These are phyloP conservation scores for Ostrea edulis DNA, from an alignment of 1,140 invertebrate species.

Conservation along the genomic window DNA sequence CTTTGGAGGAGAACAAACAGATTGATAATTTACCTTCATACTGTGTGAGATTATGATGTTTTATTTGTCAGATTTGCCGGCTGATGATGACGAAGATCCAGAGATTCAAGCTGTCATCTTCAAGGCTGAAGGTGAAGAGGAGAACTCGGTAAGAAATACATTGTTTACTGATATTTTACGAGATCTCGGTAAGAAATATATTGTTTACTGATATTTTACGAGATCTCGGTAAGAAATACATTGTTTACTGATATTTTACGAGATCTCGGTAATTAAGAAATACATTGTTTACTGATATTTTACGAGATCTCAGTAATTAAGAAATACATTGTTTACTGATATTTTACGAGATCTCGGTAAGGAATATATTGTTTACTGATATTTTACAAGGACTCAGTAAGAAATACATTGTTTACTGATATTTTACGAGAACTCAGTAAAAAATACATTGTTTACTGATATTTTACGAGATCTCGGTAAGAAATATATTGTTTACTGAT, in stretches of 20 bases:
- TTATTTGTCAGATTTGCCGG: not conserved
- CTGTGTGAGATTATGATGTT: too few relatives aligned
- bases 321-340: not conserved
- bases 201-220: too few relatives aligned
- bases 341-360: not conserved
- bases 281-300: not conserved
- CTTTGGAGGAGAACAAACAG: too few relatives aligned
- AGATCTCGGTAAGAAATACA: not conserved
- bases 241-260: not conserved
- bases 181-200: too few relatives aligned
- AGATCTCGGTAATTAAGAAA: not conserved
- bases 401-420: not conserved
- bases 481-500: not conserved
- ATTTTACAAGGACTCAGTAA: not conserved
- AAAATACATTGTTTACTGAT: not conserved
- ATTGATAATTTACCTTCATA: too few relatives aligned
- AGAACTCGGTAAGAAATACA: not conserved
- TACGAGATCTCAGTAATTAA: not conserved
- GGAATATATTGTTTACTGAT: not conserved
- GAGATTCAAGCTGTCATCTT: slow-evolving; percentile 4
- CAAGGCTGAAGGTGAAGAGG: not conserved
- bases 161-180: not conserved
- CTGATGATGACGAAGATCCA: not conserved
- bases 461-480: not conserved
- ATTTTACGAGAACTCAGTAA: not conserved